Percentiles rank a stretch among this genome's conserved stretches.
Conservation (phyloP, 2,113 vertebrate genomes). For the Prinia subflava region DNA sequence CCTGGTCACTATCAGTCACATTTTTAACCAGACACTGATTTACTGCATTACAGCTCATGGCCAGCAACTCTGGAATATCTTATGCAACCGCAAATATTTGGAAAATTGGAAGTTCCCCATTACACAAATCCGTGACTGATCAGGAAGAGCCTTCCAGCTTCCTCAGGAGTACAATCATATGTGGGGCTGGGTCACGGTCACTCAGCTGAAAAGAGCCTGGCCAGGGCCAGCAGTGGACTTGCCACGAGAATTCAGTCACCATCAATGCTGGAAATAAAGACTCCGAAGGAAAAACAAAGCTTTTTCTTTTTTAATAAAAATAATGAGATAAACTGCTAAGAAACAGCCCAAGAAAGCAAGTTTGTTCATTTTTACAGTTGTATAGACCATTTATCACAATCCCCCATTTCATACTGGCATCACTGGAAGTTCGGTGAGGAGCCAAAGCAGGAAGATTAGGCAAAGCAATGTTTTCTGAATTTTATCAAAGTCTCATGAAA, state of each 20-base stretch:
- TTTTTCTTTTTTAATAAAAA: constrained; percentile 24
- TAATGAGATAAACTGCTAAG: neutral
- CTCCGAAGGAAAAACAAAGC: fast-evolving
- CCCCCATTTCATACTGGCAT: neutral
- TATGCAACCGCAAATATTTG: neutral
- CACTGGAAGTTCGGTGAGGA: neutral
- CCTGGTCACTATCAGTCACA: neutral
- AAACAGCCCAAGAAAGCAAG: neutral
- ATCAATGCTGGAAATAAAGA: neutral
- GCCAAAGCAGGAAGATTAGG: neutral
- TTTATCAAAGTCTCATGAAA: neutral
- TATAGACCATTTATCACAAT: neutral
- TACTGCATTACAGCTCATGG: neutral
- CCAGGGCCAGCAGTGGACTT: neutral
- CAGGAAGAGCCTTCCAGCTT: neutral
- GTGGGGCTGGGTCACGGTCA: neutral
- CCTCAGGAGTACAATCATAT: neutral
- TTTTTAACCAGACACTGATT: neutral
- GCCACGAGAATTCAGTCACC: fast-evolving
- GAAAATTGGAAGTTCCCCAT: constrained; percentile 6
- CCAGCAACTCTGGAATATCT: neutral
- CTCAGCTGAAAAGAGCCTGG: neutral
- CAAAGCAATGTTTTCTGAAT: neutral
- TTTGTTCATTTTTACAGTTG: neutral
- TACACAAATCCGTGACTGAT: neutral